Percentiles rank a stretch among this genome's conserved stretches.
Conservation (phyloP, 2,113 vertebrate genomes). For the Lepisosteus osseus region DNA sequence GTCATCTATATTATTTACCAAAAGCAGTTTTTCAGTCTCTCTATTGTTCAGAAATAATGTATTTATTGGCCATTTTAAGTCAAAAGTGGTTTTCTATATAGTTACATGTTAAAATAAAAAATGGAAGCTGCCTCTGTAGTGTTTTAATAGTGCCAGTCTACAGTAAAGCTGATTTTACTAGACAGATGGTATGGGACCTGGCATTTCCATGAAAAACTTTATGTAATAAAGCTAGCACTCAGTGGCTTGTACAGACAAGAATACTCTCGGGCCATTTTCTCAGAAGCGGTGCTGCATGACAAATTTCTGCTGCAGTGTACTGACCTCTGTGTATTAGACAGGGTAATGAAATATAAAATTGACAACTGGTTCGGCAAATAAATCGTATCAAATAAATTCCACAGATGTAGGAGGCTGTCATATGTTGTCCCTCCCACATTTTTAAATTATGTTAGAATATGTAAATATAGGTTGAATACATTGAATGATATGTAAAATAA, state of each 20-base stretch:
- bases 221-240: slow-evolving; percentile 45
- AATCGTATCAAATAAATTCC: neutral
- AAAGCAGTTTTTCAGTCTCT: no score
- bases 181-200: slow-evolving; percentile 57
- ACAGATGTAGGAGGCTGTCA: no score
- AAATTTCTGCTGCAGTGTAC: slow-evolving; percentile 63
- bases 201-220: slow-evolving; percentile 25
- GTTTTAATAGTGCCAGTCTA: neutral
- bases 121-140: neutral
- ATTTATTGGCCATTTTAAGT: no score
- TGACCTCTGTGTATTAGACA: slow-evolving; percentile 50
- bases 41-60: no score
- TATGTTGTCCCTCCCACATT: no score
- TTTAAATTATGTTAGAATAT: no score
- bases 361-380: neutral
- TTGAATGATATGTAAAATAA: no score
- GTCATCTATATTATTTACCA: no score
- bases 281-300: slow-evolving; percentile 55
- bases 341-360: no score
- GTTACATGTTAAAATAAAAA: neutral
- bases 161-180: neutral
- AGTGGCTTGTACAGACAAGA: slow-evolving; percentile 47
- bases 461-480: no score
- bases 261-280: slow-evolving; percentile 39
- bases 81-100: no score